Conservation (phyloP, 1,140 invertebrate species). For the Megathymus violae region DNA sequence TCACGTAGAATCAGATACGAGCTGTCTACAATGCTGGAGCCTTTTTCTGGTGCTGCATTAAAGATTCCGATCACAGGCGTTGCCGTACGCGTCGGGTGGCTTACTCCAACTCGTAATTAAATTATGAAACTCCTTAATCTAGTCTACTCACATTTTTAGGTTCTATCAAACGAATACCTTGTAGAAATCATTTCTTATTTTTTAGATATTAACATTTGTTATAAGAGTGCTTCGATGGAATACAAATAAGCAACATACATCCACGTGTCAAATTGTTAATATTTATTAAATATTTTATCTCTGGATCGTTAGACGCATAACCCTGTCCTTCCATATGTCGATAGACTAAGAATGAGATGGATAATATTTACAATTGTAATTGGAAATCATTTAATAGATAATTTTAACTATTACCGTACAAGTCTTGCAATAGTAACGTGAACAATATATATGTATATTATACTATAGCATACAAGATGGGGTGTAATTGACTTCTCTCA, state of each 20-base stretch:
- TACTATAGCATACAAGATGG: too few relatives aligned
- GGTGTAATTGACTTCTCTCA: too few relatives aligned
- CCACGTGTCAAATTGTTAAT: neutral
- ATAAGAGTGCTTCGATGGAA: neutral
- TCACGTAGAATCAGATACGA: constrained; percentile 46
- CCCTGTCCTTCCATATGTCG: too few relatives aligned
- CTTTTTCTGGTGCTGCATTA: constrained; percentile 47
- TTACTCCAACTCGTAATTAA: constrained; percentile 54
- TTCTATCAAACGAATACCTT: neutral
- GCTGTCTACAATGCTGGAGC: constrained; percentile 37
- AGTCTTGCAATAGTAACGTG: too few relatives aligned
- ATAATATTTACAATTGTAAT: too few relatives aligned
- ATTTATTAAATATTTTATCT: too few relatives aligned
- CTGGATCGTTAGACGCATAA: too few relatives aligned
- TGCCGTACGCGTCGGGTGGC: constrained; percentile 38
- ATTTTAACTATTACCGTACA: too few relatives aligned
- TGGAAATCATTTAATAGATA: too few relatives aligned
- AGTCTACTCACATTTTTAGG: constrained; percentile 32
- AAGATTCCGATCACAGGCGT: constrained; percentile 53
- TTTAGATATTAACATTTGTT: constrained; percentile 4
- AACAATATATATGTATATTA: too few relatives aligned
- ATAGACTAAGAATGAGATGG: too few relatives aligned
- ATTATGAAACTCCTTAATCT: constrained; percentile 55
- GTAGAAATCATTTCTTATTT: constrained; percentile 10
- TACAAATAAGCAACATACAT: neutral